Conservation (phyloP, 2,888 invertebrate genomes). For the Lingula anatina region DNA sequence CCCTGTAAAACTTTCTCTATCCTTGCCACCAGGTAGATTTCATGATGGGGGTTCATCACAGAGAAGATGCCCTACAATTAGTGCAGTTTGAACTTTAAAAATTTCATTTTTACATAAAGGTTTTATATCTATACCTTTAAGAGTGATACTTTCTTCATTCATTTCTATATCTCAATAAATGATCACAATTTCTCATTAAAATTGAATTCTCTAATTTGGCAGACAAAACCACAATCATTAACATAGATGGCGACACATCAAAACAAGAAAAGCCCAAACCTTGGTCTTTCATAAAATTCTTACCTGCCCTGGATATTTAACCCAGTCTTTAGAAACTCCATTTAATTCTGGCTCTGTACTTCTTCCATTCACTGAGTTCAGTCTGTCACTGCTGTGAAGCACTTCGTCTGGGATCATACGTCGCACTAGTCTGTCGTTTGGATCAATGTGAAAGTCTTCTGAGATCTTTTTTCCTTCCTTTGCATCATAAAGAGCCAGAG, state of each 20-base stretch:
- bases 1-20: slow-evolving; percentile 91
- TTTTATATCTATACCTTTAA: too few relatives aligned
- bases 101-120: too few relatives aligned
- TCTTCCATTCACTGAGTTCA: slow-evolving; percentile 30
- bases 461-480: slow-evolving; percentile 80
- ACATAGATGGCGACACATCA: too few relatives aligned
- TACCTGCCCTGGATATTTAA: slow-evolving; percentile 48
- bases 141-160: too few relatives aligned
- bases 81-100: too few relatives aligned
- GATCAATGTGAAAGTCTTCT: slow-evolving; percentile 74
- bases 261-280: too few relatives aligned
- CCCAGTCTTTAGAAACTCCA: slow-evolving; percentile 71
- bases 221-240: too few relatives aligned
- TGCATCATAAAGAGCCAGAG: slow-evolving; percentile 84
- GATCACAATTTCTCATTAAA: too few relatives aligned
- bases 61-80: slow-evolving; percentile 73
- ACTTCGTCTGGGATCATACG: slow-evolving; percentile 42
- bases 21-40: slow-evolving; percentile 85
- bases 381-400: slow-evolving; percentile 26
- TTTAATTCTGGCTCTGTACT: slow-evolving; percentile 59
- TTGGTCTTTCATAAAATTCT: neutral
- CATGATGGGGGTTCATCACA: slow-evolving; percentile 78
- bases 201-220: too few relatives aligned
- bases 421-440: slow-evolving; percentile 37
- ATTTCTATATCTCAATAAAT: too few relatives aligned